Evolutionary conservation across 2,888 invertebrate species (phyloP).

Genomic region (Cephus pygmeus): DNA sequence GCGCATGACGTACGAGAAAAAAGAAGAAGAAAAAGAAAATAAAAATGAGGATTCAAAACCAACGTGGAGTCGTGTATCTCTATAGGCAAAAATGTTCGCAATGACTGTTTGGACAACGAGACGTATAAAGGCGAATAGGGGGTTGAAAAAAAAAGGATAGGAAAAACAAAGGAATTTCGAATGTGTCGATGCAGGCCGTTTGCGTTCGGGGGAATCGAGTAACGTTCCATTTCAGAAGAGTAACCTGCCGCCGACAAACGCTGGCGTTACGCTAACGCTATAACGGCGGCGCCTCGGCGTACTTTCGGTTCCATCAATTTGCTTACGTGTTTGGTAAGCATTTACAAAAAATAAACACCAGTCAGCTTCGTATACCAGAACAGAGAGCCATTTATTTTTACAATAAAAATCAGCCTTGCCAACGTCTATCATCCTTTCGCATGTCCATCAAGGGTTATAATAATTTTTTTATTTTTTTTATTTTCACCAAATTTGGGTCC

Average conservation of each 20-base stretch:
- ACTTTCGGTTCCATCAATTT: background rate
- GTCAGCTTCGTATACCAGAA: background rate
- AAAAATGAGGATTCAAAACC: background rate
- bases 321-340: background rate
- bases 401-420: too few relatives aligned
- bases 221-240: background rate
- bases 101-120: background rate
- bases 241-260: background rate
- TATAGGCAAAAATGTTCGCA: background rate
- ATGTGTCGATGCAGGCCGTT: background rate
- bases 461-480: too few relatives aligned
- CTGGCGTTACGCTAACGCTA: background rate
- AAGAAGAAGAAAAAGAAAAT: too few relatives aligned
- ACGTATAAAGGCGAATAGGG: background rate
- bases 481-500: background rate
- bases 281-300: background rate
- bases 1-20: background rate
- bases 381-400: background rate
- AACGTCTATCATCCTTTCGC: too few relatives aligned
- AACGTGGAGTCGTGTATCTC: background rate
- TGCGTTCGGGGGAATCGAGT: background rate
- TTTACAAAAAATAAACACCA: background rate
- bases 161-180: background rate
- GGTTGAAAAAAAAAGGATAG: background rate
- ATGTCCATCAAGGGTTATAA: too few relatives aligned